A percentile compares a stretch with the other conserved stretches of the same genome.
Conservation (phyloP, 2,113 vertebrate species). For the Clupea harengus region DNA sequence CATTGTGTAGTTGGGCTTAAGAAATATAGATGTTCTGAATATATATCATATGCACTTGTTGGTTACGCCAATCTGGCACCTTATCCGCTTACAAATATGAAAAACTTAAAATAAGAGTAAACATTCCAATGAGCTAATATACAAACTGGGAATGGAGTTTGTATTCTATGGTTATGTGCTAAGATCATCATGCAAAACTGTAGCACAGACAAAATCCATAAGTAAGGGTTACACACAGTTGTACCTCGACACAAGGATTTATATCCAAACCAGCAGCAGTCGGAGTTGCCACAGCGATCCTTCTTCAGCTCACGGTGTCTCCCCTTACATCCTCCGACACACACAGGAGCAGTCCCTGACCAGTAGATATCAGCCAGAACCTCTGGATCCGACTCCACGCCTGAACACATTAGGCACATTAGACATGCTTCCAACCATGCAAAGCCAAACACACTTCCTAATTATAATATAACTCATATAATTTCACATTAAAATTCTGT, state of each 20-base stretch:
- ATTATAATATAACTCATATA: background rate
- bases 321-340: constrained; percentile 73
- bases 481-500: background rate
- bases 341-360: constrained; percentile 77
- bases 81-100: background rate
- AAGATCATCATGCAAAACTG: background rate
- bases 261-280: constrained; percentile 82
- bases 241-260: constrained; percentile 81
- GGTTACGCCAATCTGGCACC: background rate
- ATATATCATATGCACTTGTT: background rate
- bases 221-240: background rate
- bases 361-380: constrained; percentile 71
- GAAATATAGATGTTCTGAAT: background rate
- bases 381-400: constrained; percentile 34
- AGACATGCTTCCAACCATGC: background rate
- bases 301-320: constrained; percentile 75
- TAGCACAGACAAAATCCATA: background rate
- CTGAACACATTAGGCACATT: background rate
- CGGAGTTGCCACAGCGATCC: constrained; percentile 76
- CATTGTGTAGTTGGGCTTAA: background rate
- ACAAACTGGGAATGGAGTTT: background rate
- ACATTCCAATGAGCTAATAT: too few species aligned
- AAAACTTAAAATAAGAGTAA: too few species aligned
- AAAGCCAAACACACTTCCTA: background rate
- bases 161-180: background rate